Conservation (phyloP, 1,140 invertebrate genomes). For the Polypedilum pembai region DNA sequence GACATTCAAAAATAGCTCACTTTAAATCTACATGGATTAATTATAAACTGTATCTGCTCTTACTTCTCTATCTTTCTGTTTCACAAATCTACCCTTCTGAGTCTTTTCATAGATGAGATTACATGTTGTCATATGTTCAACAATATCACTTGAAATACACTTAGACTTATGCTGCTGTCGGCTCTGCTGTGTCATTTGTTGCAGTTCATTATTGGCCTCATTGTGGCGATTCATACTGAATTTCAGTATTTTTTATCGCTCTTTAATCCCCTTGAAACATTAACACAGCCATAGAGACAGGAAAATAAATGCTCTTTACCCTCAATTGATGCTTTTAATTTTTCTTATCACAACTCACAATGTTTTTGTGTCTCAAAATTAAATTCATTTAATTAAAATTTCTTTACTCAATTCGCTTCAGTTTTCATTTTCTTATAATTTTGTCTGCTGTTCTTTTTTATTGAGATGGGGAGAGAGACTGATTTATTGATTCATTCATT, state of each 20-base stretch:
- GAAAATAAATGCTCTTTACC: neutral
- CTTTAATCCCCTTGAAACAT: neutral
- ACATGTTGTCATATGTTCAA: slow-evolving; percentile 12
- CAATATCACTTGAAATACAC: neutral
- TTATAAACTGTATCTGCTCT: neutral
- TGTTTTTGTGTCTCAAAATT: neutral
- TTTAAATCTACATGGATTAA: slow-evolving; percentile 19
- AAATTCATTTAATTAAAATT: neutral
- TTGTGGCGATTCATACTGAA: neutral
- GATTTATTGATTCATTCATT: neutral
- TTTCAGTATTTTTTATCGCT: neutral
- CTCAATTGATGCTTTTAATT: neutral
- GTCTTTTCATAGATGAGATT: neutral
- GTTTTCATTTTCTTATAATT: neutral
- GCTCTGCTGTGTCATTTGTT: neutral
- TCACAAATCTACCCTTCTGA: neutral
- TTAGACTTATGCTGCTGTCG: neutral
- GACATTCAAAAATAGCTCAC: slow-evolving; percentile 5
- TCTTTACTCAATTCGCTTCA: neutral
- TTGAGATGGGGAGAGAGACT: neutral
- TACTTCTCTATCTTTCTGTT: neutral
- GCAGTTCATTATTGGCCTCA: slow-evolving; percentile 9
- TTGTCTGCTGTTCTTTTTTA: neutral
- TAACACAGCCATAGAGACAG: neutral
- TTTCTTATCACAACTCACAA: neutral